Percentiles rank a stretch among this genome's conserved stretches.
phyloP scores from a whole-genome alignment of 2,797 vertebrate species.

The Meriones psammophilus region DNA sequence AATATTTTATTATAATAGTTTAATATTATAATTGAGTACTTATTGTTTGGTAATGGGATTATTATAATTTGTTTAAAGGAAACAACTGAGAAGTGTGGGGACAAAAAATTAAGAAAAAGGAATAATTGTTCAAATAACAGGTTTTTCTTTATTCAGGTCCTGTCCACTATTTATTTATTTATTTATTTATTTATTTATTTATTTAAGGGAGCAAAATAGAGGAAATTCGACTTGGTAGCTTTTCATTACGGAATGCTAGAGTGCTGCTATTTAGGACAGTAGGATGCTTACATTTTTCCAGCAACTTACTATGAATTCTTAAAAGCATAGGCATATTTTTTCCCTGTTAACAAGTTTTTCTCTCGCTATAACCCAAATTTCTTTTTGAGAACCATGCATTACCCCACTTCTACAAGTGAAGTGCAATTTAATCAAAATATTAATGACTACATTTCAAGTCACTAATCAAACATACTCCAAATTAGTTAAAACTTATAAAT shows the following conservation, averaged over 20 bases:
- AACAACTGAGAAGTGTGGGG: slow-evolving; percentile 27
- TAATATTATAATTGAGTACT: neutral
- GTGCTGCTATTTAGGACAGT: slow-evolving; percentile 32
- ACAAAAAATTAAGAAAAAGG: slow-evolving; percentile 22
- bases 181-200: too few relatives aligned
- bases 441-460: slow-evolving; percentile 57
- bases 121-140: slow-evolving; percentile 39
- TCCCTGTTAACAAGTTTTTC: slow-evolving; percentile 40
- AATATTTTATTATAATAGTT: neutral
- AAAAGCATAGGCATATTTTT: slow-evolving; percentile 46
- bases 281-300: neutral
- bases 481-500: slow-evolving; percentile 84
- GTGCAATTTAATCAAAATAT: slow-evolving; percentile 35
- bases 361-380: slow-evolving; percentile 67
- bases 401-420: slow-evolving; percentile 46
- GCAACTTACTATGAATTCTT: slow-evolving; percentile 53
- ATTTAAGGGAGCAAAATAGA: too few relatives aligned
- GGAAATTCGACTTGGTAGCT: neutral
- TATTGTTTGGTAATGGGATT: slow-evolving; percentile 4
- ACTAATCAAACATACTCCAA: slow-evolving; percentile 76
- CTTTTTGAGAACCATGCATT: slow-evolving; percentile 36
- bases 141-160: slow-evolving; percentile 8
- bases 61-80: slow-evolving; percentile 15
- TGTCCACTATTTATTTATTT: neutral
- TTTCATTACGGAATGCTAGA: slow-evolving; percentile 24